Evolutionary conservation across 2,888 invertebrate species (phyloP).

Genomic region (Tenodera sinensis): DNA sequence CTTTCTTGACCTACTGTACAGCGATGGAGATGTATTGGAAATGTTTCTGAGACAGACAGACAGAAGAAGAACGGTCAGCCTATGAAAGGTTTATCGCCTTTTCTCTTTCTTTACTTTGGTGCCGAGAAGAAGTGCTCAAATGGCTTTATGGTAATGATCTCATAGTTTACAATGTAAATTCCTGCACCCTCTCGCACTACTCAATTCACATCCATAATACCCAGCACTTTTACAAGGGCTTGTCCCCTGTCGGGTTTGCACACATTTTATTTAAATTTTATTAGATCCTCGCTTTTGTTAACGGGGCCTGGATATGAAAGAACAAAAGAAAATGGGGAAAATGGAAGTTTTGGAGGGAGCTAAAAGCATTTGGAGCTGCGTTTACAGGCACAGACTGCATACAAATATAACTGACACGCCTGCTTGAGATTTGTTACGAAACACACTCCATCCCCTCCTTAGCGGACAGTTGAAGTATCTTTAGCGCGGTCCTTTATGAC

Average conservation of each 20-base stretch:
- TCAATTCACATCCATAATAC: neutral
- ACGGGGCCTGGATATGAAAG: neutral
- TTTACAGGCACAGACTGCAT: neutral
- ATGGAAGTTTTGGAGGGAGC: too few relatives aligned
- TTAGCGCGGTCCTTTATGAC: too few relatives aligned
- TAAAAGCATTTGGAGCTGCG: neutral
- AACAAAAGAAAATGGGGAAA: neutral
- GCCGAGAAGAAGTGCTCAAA: neutral
- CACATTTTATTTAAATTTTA: neutral
- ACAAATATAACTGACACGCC: neutral
- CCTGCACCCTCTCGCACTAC: neutral
- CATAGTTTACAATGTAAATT: neutral
- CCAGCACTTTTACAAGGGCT: neutral
- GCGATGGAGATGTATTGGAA: too few relatives aligned
- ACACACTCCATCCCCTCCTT: neutral
- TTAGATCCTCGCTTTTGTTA: neutral
- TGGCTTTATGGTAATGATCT: neutral
- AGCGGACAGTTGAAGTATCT: too few relatives aligned
- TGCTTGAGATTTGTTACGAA: neutral
- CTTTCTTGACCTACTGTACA: too few relatives aligned
- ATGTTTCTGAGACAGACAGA: too few relatives aligned
- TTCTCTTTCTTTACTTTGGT: neutral
- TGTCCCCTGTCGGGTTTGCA: neutral
- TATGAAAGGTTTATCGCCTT: neutral
- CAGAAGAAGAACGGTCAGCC: neutral